phyloP scores from a whole-genome alignment of 2,797 vertebrate genomes.

The Mareca penelope region DNA sequence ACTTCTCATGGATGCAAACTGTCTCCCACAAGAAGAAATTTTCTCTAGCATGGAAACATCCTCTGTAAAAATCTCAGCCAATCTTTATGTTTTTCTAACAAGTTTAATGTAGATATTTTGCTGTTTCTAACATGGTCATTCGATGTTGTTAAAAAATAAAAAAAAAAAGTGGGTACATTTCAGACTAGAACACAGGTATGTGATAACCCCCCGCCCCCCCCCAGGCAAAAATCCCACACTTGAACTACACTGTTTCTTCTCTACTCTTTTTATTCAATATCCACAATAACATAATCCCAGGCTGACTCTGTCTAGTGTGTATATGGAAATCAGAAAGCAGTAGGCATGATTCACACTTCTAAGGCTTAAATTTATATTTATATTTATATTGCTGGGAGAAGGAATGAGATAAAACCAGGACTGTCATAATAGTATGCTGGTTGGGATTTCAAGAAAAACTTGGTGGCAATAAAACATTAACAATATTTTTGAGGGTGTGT shows the following conservation, averaged over 20 bases:
- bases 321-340: conserved; percentile 37
- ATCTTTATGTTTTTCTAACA: not conserved
- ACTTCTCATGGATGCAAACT: conserved; percentile 31
- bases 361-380: conserved; percentile 5
- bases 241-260: not conserved
- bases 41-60: conserved; percentile 23
- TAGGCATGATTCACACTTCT: not conserved
- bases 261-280: not conserved
- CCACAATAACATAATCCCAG: not conserved
- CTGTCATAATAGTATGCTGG: not conserved
- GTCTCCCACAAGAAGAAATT: conserved; percentile 53
- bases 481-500: not conserved
- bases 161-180: not conserved
- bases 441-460: not conserved
- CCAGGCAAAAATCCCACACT: not conserved
- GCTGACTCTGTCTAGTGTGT: not conserved
- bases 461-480: not conserved
- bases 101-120: not conserved
- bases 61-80: not conserved
- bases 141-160: not conserved
- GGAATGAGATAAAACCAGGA: not conserved
- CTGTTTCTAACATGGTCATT: not conserved
- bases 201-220: not conserved
- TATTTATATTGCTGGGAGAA: not conserved
- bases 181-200: not conserved